Evolutionary conservation across 2,888 invertebrate genomes (phyloP).

Genomic region (Neoscelio sp.): DNA sequence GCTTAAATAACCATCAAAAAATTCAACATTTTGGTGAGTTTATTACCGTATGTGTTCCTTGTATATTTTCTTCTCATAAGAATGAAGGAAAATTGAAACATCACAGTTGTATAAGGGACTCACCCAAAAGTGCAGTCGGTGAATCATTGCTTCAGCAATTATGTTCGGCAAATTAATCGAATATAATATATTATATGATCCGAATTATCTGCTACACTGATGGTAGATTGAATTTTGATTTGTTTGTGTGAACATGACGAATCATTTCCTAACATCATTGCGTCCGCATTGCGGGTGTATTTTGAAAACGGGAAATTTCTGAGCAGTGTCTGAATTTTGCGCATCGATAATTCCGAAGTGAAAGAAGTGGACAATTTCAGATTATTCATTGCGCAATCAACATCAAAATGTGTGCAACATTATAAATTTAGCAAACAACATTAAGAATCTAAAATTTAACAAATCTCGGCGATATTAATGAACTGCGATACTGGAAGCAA

Average conservation of each 20-base stretch:
- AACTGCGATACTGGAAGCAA: too few relatives aligned
- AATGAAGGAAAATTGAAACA: constrained; percentile 40
- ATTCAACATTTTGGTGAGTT: too few relatives aligned
- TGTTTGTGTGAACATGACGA: constrained; percentile 3
- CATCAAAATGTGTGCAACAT: constrained; percentile 24
- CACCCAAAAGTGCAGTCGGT: constrained; percentile 26
- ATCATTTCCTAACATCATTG: constrained; percentile 22
- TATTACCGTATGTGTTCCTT: neutral
- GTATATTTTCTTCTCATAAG: constrained; percentile 16
- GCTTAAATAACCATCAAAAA: constrained; percentile 13
- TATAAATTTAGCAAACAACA: constrained; percentile 50
- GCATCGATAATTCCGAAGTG: neutral
- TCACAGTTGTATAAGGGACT: constrained; percentile 47
- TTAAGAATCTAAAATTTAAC: constrained; percentile 34
- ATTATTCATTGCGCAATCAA: constrained; percentile 31
- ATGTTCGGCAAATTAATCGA: constrained; percentile 1
- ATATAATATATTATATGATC: neutral
- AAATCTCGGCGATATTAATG: constrained; percentile 15
- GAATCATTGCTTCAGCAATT: constrained; percentile 11
- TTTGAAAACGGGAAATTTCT: constrained; percentile 27
- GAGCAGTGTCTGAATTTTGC: constrained; percentile 34
- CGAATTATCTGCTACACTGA: too few relatives aligned
- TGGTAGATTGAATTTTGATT: too few relatives aligned
- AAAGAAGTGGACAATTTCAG: constrained; percentile 2
- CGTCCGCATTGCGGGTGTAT: constrained; percentile 19